phyloP scores from a whole-genome alignment of 1,140 invertebrate species.

The Rhopalosiphum maidis region DNA sequence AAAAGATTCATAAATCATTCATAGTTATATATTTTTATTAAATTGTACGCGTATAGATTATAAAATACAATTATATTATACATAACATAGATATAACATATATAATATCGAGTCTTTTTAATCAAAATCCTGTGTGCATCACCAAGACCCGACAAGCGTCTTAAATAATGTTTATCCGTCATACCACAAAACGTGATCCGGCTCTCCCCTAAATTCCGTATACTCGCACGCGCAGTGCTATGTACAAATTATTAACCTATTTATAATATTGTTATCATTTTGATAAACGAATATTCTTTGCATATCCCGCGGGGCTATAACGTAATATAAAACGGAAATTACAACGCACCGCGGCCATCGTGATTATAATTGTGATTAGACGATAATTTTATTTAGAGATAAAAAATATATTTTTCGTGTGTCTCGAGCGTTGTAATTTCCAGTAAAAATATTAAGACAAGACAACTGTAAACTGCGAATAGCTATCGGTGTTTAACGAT shows the following conservation, averaged over 20 bases:
- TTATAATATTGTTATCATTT: slow-evolving; percentile 18
- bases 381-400: not conserved
- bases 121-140: not conserved
- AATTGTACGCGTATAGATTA: not conserved
- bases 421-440: not conserved
- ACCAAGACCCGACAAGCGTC: not conserved
- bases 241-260: not conserved
- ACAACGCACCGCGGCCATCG: not conserved
- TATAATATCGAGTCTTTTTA: not conserved
- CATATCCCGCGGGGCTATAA: not conserved
- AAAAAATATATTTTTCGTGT: not conserved
- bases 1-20: not conserved
- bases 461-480: not conserved
- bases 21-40: not conserved
- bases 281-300: not conserved
- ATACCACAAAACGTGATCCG: not conserved
- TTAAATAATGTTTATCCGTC: slow-evolving; percentile 2
- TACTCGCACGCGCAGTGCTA: not conserved
- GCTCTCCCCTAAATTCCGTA: not conserved
- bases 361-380: not conserved
- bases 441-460: not conserved
- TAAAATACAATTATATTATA: not conserved
- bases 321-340: not conserved
- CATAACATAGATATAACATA: not conserved
- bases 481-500: not conserved